phyloP scores from a whole-genome alignment of 2,113 vertebrate genomes.

The Dunckerocampus dactyliophorus region DNA sequence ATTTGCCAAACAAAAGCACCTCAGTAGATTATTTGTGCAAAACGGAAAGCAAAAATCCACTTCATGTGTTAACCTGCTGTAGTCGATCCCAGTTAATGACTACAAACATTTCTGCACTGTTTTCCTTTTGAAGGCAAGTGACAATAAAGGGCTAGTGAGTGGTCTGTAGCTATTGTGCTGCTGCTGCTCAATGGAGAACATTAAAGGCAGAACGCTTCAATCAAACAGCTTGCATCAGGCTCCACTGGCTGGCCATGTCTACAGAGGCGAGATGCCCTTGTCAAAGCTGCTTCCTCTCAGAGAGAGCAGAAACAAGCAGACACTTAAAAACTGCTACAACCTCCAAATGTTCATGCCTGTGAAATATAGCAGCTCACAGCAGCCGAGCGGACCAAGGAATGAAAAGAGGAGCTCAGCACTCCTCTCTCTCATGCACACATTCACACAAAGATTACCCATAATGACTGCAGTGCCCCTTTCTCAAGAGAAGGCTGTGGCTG shows the following conservation, averaged over 20 bases:
- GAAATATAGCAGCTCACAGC: slow-evolving; percentile 59
- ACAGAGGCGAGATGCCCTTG: slow-evolving; percentile 52
- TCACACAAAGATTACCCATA: slow-evolving; percentile 56
- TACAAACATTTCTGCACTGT: slow-evolving; percentile 24
- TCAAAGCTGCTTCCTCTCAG: slow-evolving; percentile 59
- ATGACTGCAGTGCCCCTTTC: slow-evolving; percentile 65
- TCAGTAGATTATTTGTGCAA: slow-evolving; percentile 40
- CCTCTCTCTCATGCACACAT: slow-evolving; percentile 18
- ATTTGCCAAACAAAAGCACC: slow-evolving; percentile 47
- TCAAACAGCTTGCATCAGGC: slow-evolving; percentile 53
- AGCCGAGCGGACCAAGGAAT: slow-evolving; percentile 51
- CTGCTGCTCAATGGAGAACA: slow-evolving; percentile 45
- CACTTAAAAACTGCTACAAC: slow-evolving; percentile 50
- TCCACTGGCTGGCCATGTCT: slow-evolving; percentile 42
- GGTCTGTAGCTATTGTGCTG: slow-evolving; percentile 38
- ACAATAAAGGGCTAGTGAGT: slow-evolving; percentile 34
- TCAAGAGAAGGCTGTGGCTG: slow-evolving; percentile 68
- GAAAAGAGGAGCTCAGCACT: slow-evolving; percentile 29
- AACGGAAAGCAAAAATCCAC: neutral
- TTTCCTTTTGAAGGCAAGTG: slow-evolving; percentile 31
- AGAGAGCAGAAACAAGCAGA: slow-evolving; percentile 43
- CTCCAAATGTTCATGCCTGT: slow-evolving; percentile 62
- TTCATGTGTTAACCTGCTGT: slow-evolving; percentile 23
- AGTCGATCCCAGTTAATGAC: slow-evolving; percentile 14
- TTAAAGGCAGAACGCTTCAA: slow-evolving; percentile 57